Conservation (phyloP, 2,113 vertebrate genomes). For the Silurus meridionalis region DNA sequence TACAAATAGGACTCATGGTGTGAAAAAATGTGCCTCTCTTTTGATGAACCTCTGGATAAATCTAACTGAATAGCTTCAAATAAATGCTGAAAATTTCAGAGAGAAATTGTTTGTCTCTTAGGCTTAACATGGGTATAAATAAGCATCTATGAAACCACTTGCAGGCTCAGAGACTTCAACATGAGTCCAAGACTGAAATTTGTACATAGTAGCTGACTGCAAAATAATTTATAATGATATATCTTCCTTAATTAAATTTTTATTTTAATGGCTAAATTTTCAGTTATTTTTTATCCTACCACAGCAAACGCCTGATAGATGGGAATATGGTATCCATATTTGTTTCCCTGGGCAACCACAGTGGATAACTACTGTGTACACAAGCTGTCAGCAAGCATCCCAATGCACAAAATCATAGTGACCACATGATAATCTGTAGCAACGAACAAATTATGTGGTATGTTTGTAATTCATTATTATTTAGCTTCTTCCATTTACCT, state of each 20-base stretch:
- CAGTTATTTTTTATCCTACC: constrained; percentile 10
- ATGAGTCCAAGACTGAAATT: constrained; percentile 18
- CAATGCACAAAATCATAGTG: constrained; percentile 7
- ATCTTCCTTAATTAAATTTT: constrained; percentile 11
- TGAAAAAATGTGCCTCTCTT: constrained; percentile 49
- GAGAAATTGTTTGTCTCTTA: constrained; percentile 48
- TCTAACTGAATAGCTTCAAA: constrained; percentile 56
- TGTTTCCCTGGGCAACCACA: constrained; percentile 1
- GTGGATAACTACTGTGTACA: background rate
- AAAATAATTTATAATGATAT: constrained; percentile 33
- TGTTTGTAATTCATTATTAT: constrained; percentile 27
- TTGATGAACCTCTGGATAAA: constrained; percentile 61
- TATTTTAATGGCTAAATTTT: background rate
- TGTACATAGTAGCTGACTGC: background rate
- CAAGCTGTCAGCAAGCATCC: constrained; percentile 20
- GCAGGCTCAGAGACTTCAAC: constrained; percentile 49
- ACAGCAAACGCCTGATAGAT: background rate
- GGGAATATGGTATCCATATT: constrained; percentile 9
- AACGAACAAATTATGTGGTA: constrained; percentile 15
- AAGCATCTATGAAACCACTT: constrained; percentile 63
- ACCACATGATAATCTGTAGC: constrained; percentile 18
- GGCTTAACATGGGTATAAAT: constrained; percentile 64
- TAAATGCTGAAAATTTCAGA: constrained; percentile 63
- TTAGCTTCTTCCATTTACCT: constrained; percentile 17
- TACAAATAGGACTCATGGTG: constrained; percentile 58